These are phyloP conservation scores for Atrina japonica DNA, from an alignment of 2,888 invertebrate genomes.

Conservation along the genomic window DNA sequence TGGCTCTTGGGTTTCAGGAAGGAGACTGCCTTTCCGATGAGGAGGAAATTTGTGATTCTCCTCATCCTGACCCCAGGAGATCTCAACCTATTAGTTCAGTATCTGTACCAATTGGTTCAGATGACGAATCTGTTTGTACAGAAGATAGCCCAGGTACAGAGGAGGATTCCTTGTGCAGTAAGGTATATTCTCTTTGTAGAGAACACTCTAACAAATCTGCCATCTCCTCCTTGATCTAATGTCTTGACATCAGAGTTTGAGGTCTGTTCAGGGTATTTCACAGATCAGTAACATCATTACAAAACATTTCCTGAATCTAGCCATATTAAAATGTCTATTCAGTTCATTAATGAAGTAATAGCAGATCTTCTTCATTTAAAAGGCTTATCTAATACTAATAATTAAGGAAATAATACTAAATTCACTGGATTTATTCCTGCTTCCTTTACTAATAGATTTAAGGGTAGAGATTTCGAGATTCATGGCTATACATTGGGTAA, in stretches of 20 bases:
- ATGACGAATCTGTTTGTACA: conserved; percentile 1
- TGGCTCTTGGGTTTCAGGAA: too few relatives aligned
- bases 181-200: background rate
- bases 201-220: background rate
- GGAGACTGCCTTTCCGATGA: too few relatives aligned
- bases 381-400: background rate
- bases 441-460: too few relatives aligned
- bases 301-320: background rate
- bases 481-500: too few relatives aligned
- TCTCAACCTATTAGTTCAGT: background rate
- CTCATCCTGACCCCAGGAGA: background rate
- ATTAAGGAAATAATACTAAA: too few relatives aligned
- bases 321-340: background rate
- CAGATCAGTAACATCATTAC: background rate
- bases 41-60: background rate
- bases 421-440: too few relatives aligned
- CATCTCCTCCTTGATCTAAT: background rate
- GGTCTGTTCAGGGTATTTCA: background rate
- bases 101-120: background rate
- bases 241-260: background rate
- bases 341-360: background rate
- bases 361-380: background rate
- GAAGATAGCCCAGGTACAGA: background rate
- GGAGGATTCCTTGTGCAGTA: background rate
- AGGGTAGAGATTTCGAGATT: too few relatives aligned